A percentile compares a stretch with the other conserved stretches of the same genome.
Evolutionary conservation across 2,113 vertebrate species (phyloP).

Genomic region (Gymnogyps californianus): DNA sequence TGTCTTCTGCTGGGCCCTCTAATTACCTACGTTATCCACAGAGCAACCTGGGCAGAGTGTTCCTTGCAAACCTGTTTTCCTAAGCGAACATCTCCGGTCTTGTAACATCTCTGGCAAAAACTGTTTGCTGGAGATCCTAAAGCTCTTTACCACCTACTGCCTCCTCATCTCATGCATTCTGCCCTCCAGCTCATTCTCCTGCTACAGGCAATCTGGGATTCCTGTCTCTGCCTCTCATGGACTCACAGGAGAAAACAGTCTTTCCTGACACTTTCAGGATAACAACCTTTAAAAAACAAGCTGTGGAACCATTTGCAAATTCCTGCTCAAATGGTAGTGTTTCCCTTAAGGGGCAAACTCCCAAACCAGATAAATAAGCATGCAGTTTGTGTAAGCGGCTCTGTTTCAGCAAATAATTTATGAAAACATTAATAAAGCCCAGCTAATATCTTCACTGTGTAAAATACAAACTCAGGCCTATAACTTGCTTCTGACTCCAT

Average conservation of each 20-base stretch:
- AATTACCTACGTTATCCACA: neutral
- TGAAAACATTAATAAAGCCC: slow-evolving; percentile 23
- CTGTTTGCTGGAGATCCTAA: neutral
- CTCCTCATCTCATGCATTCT: neutral
- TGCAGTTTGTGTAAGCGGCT: neutral
- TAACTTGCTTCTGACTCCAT: slow-evolving; percentile 17
- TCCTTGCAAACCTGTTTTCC: neutral
- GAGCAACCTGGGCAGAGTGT: neutral
- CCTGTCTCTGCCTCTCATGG: neutral
- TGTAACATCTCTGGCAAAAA: neutral
- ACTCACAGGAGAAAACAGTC: neutral
- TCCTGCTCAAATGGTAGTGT: neutral
- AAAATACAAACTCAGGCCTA: slow-evolving; percentile 34
- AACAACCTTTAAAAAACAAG: neutral
- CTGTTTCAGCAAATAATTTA: slow-evolving; percentile 56
- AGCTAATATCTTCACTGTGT: neutral
- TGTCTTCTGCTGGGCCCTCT: neutral
- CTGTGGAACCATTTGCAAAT: neutral
- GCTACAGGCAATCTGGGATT: neutral
- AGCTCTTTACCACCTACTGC: neutral
- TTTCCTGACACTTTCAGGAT: neutral
- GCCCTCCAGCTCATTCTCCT: neutral
- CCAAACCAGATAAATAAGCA: neutral
- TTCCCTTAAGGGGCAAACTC: neutral
- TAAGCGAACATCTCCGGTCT: neutral